Conservation (phyloP, 2,797 vertebrate species). For the Sphenopsis melanotis region DNA sequence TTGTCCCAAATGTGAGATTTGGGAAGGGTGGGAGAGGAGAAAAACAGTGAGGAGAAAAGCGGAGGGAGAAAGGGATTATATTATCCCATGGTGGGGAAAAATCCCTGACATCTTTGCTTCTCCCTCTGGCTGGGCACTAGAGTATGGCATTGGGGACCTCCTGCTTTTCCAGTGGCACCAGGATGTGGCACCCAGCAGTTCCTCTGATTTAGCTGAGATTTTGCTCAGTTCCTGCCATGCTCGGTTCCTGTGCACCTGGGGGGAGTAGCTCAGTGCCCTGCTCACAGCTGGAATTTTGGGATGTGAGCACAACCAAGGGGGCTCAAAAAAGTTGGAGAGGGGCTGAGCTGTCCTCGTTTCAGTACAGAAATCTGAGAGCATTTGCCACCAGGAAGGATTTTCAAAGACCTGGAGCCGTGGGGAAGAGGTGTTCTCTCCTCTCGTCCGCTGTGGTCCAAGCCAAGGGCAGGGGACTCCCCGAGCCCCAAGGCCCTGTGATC, state of each 20-base stretch:
- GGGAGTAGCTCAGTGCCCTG: accelerated
- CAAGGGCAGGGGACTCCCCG: not conserved
- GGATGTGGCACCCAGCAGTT: accelerated
- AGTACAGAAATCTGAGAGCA: not conserved
- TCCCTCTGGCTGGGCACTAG: not conserved
- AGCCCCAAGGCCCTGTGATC: not conserved
- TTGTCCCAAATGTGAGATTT: not conserved
- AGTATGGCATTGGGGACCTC: accelerated
- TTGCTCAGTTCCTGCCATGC: not conserved
- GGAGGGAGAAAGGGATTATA: not conserved
- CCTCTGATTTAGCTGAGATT: not conserved
- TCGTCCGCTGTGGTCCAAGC: accelerated
- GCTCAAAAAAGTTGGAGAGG: not conserved
- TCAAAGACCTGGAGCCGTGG: accelerated
- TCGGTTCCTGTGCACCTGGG: accelerated
- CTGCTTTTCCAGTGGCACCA: accelerated
- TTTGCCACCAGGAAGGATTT: not conserved
- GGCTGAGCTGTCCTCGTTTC: not conserved
- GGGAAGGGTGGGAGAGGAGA: not conserved
- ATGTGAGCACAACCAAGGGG: accelerated
- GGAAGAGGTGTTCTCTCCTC: not conserved
- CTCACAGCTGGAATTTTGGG: not conserved
- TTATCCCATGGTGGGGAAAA: accelerated
- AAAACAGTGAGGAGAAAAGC: not conserved
- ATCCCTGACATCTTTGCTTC: not conserved